Percentiles rank a stretch among this genome's conserved stretches.
phyloP scores from a whole-genome alignment of 2,113 vertebrate species.

The Charadrius vociferus region DNA sequence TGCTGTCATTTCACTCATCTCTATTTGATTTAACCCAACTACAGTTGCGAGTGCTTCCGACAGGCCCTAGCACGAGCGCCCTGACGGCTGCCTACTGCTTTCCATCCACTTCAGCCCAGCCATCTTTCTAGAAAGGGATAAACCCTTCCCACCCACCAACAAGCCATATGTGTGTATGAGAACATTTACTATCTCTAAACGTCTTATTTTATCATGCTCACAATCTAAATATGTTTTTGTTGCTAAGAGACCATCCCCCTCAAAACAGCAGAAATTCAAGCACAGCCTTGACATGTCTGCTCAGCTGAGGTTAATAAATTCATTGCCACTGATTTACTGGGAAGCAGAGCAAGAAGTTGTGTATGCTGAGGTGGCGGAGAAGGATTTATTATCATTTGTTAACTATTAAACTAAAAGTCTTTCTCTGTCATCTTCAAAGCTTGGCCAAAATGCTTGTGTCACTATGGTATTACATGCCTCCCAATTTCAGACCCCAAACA shows the following conservation, averaged over 20 bases:
- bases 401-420: background rate
- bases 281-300: background rate
- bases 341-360: background rate
- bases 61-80: background rate
- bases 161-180: slow-evolving; percentile 2
- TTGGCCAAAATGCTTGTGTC: background rate
- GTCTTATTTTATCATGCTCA: slow-evolving; percentile 16
- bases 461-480: background rate
- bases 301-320: slow-evolving; percentile 39
- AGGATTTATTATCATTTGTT: background rate
- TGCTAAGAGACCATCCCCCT: slow-evolving; percentile 48
- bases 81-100: background rate
- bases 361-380: background rate
- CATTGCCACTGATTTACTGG: background rate
- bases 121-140: background rate
- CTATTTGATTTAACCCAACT: background rate
- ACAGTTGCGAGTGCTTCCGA: background rate
- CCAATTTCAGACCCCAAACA: background rate
- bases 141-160: background rate
- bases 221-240: slow-evolving; percentile 48
- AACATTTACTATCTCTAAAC: background rate
- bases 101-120: background rate
- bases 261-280: slow-evolving; percentile 8
- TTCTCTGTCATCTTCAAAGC: background rate
- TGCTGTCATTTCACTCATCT: background rate